phyloP scores from a whole-genome alignment of 2,113 vertebrate species.

The Leptocoma aspasia region DNA sequence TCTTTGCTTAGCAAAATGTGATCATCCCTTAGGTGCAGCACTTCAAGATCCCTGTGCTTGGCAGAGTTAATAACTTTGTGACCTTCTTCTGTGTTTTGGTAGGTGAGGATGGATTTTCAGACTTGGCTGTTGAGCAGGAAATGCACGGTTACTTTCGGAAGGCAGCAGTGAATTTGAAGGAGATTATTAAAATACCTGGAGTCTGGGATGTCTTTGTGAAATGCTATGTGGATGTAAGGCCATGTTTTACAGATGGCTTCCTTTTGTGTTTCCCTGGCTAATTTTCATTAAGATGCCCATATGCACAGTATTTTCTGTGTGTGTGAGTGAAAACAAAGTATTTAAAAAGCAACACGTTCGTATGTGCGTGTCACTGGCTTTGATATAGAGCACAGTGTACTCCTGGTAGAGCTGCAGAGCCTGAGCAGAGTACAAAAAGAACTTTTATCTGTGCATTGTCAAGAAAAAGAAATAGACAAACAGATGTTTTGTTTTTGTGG shows the following conservation, averaged over 20 bases:
- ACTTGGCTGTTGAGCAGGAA: constrained; percentile 55
- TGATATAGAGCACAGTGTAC: neutral
- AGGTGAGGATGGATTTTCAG: constrained; percentile 61
- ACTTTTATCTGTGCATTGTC: neutral
- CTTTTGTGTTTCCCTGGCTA: neutral
- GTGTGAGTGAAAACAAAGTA: neutral
- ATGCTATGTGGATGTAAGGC: constrained; percentile 84
- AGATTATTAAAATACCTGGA: constrained; percentile 83
- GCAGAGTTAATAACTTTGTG: neutral
- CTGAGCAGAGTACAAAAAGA: neutral
- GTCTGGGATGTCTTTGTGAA: constrained; percentile 92
- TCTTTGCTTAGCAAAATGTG: neutral
- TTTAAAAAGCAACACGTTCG: neutral
- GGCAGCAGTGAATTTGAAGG: constrained; percentile 77
- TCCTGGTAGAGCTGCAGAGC: neutral
- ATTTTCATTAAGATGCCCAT: neutral
- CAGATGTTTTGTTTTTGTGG: neutral
- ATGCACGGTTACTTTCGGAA: constrained; percentile 82
- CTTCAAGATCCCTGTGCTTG: neutral
- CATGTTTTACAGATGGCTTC: neutral
- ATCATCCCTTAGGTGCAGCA: neutral
- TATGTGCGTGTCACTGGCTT: neutral
- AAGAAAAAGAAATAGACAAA: neutral
- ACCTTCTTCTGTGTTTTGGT: neutral
- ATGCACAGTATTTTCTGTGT: neutral